A percentile compares a stretch with the other conserved stretches of the same genome.
Conservation (phyloP, 2,113 vertebrate species). For the Tragelaphus imberbis region DNA sequence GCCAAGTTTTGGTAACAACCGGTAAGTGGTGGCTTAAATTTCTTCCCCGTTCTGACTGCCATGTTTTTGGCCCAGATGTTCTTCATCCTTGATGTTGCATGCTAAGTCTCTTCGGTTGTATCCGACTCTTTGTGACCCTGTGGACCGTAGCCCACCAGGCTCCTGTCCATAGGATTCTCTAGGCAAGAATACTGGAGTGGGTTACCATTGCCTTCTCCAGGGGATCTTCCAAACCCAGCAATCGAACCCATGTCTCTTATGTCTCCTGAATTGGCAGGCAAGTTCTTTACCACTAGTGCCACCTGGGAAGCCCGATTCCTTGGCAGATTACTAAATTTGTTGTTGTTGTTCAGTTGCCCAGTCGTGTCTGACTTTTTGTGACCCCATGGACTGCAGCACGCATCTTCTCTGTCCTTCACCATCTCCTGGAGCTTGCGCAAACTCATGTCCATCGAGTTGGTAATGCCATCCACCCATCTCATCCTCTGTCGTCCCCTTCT, state of each 20-base stretch:
- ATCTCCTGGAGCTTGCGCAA: neutral
- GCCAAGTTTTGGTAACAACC: neutral
- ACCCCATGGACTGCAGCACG: neutral
- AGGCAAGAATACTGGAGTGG: neutral
- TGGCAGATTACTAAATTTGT: neutral
- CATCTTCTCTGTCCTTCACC: neutral
- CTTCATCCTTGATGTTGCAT: neutral
- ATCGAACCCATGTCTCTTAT: neutral
- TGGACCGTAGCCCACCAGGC: neutral
- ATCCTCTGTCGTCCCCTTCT: neutral
- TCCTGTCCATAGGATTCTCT: neutral
- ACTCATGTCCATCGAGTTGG: neutral
- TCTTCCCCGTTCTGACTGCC: neutral
- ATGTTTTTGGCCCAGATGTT: neutral
- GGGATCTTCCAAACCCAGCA: neutral
- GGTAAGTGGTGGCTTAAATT: neutral
- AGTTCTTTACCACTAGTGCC: neutral
- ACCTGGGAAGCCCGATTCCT: neutral
- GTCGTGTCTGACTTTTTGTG: neutral
- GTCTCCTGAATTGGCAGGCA: neutral
- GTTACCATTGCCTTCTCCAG: neutral
- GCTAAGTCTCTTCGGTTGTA: neutral
- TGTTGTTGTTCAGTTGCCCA: neutral
- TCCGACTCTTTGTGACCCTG: neutral
- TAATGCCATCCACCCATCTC: no score